These are phyloP conservation scores for Luffia ferchaultella DNA, from an alignment of 2,888 invertebrate species.

Conservation along the genomic window DNA sequence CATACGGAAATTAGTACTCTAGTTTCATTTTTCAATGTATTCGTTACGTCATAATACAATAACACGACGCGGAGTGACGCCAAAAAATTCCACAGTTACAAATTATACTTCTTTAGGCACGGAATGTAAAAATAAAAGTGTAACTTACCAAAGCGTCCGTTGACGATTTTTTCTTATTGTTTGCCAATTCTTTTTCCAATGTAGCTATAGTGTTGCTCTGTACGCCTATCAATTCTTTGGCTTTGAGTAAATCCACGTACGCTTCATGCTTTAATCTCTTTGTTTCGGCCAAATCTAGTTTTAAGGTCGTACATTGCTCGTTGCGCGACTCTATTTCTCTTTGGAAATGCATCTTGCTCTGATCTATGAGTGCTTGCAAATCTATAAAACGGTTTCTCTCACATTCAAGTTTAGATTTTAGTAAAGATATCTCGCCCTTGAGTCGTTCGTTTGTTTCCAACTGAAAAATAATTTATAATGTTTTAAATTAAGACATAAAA, in stretches of 20 bases:
- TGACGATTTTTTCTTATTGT: constrained; percentile 22
- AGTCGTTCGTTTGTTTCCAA: too few species aligned
- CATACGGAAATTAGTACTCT: too few species aligned
- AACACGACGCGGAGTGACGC: too few species aligned
- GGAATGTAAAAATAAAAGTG: neutral
- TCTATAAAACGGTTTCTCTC: constrained; percentile 55
- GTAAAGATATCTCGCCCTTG: constrained; percentile 58
- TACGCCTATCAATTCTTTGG: constrained; percentile 32
- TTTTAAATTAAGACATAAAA: too few species aligned
- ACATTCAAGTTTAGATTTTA: constrained; percentile 56
- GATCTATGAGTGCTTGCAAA: constrained; percentile 40
- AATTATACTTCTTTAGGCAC: neutral
- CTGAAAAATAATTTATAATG: too few species aligned
- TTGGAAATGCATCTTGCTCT: constrained; percentile 38
- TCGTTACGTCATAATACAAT: too few species aligned
- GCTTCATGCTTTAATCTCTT: constrained; percentile 44
- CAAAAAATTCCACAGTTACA: too few species aligned
- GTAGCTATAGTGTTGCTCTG: constrained; percentile 50
- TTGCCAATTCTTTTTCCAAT: constrained; percentile 46
- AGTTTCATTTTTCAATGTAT: too few species aligned
- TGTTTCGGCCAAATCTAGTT: constrained; percentile 21
- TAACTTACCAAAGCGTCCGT: constrained; percentile 30
- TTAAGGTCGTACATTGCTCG: constrained; percentile 40
- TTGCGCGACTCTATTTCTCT: too few species aligned
- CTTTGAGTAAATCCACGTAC: constrained; percentile 39